phyloP scores from a whole-genome alignment of 2,113 vertebrate genomes.

The Saimiri boliviensis region DNA sequence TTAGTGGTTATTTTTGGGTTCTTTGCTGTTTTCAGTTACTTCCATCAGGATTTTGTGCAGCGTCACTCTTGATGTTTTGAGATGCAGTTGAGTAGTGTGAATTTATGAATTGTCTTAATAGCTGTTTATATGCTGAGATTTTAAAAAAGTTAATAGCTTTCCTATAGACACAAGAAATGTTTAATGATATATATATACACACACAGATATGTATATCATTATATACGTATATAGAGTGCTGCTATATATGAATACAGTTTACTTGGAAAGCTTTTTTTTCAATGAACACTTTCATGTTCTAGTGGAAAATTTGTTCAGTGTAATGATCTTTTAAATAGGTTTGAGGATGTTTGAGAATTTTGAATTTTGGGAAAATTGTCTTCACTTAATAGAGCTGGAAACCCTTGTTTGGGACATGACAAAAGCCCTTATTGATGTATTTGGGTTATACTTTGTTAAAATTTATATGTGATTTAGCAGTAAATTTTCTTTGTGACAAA shows the following conservation, averaged over 20 bases:
- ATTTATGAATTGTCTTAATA: conserved; percentile 50
- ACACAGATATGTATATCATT: conserved; percentile 3
- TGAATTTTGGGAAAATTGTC: conserved; percentile 21
- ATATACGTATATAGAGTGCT: conserved; percentile 51
- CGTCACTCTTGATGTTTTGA: conserved; percentile 37
- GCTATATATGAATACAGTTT: conserved; percentile 49
- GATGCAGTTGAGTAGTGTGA: conserved; percentile 51
- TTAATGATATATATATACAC: conserved; percentile 24
- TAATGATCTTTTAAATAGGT: conserved; percentile 17
- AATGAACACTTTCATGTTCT: conserved; percentile 30
- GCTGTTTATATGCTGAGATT: conserved; percentile 51
- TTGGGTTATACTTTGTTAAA: conserved; percentile 28
- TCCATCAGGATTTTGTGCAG: conserved; percentile 48
- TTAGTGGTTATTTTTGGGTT: background rate
- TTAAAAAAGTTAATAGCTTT: conserved; percentile 56
- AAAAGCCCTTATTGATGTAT: background rate
- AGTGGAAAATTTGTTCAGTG: conserved; percentile 50
- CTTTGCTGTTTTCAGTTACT: conserved; percentile 47
- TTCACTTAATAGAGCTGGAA: background rate
- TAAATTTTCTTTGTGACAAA: background rate
- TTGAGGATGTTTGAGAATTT: conserved; percentile 45
- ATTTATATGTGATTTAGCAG: background rate
- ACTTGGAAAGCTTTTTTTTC: conserved; percentile 50
- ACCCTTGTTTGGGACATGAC: background rate
- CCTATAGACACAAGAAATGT: conserved; percentile 50